Conservation (phyloP, 2,113 vertebrate genomes). For the Dolichallabes microphthalmus region DNA sequence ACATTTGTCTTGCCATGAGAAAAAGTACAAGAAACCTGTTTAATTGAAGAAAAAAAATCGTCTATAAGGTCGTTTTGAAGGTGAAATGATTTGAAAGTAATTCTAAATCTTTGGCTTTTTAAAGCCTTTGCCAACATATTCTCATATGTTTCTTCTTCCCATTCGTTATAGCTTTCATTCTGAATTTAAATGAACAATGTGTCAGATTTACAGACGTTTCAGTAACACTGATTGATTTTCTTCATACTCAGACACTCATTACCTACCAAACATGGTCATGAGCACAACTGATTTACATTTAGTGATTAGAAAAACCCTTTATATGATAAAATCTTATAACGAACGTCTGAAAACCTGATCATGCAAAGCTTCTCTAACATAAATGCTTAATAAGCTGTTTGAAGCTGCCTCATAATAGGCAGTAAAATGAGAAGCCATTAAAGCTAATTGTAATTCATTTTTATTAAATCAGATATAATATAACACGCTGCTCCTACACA, state of each 20-base stretch:
- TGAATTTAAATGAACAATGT: neutral
- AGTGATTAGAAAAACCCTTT: neutral
- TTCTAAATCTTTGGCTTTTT: neutral
- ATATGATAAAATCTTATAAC: neutral
- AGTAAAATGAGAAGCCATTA: neutral
- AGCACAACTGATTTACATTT: neutral
- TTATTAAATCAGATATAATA: neutral
- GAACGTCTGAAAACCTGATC: neutral
- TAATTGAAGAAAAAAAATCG: neutral
- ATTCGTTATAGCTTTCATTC: neutral
- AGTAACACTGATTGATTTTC: neutral
- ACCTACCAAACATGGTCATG: neutral
- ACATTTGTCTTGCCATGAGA: neutral
- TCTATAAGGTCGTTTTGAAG: neutral
- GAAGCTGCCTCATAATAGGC: neutral
- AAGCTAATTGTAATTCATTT: conserved; percentile 22
- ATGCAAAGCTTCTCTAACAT: neutral
- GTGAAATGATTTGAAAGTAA: neutral
- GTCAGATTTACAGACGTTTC: neutral
- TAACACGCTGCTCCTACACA: neutral
- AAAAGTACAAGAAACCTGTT: neutral
- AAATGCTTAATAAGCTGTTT: neutral
- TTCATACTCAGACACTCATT: neutral
- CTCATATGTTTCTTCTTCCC: neutral
- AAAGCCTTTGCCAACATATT: neutral